A percentile compares a stretch with the other conserved stretches of the same genome.
phyloP scores from a whole-genome alignment of 53 echinoderm and acorn worm genomes.

The Patiria pectinifera region DNA sequence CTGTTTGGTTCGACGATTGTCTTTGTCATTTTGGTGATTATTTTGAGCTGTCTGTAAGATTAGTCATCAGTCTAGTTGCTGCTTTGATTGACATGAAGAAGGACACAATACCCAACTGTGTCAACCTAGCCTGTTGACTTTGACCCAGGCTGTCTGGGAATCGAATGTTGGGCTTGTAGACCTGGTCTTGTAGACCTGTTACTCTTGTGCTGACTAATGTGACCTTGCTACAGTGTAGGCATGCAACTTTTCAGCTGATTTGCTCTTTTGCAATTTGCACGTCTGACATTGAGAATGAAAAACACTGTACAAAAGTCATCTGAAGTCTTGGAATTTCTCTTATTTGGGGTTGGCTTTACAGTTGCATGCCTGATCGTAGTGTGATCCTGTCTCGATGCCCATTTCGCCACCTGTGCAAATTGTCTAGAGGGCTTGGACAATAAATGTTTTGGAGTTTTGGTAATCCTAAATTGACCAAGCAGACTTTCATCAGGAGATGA shows the following conservation, averaged over 20 bases:
- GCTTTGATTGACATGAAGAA: background rate
- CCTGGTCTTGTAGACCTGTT: background rate
- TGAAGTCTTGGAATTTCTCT: background rate
- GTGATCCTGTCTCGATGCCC: background rate
- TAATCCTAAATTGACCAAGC: conserved; percentile 28
- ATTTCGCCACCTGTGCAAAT: conserved; percentile 15
- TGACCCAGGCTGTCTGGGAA: background rate
- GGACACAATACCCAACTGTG: background rate
- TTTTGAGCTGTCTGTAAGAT: background rate
- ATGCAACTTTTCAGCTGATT: too few relatives aligned
- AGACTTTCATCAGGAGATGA: background rate
- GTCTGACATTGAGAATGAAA: too few relatives aligned
- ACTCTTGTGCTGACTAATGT: background rate
- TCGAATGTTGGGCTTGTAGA: background rate
- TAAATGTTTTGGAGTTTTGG: background rate
- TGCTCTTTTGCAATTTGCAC: too few relatives aligned
- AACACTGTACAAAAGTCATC: too few relatives aligned
- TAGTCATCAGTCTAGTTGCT: conserved; percentile 5
- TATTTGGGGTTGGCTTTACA: background rate
- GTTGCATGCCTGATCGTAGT: too few relatives aligned
- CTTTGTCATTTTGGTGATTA: background rate
- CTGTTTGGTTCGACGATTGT: background rate
- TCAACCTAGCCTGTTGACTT: conserved; percentile 7
- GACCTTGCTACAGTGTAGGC: background rate
- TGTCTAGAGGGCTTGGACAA: background rate